These are phyloP conservation scores for Aegotheles bennettii DNA, from an alignment of 2,113 vertebrate species.

Conservation along the genomic window DNA sequence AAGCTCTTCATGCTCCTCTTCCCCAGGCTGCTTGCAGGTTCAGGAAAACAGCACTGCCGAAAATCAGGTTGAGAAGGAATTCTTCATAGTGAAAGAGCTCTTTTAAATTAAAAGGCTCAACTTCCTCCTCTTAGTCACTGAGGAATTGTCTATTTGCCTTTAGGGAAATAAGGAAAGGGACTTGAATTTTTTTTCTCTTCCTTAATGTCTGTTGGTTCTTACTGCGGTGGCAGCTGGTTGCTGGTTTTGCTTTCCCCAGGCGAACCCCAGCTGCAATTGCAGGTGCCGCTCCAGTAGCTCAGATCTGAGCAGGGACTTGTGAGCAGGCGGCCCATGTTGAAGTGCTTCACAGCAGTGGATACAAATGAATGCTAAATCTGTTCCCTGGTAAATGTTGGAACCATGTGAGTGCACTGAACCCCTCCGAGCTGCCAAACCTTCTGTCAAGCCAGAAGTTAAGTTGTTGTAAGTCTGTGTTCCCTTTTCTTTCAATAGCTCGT, in stretches of 20 bases:
- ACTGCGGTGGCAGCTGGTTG: conserved; percentile 11
- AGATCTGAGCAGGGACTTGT: not conserved
- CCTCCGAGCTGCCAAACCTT: conserved; percentile 32
- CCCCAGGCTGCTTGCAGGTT: not conserved
- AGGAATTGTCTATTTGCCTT: not conserved
- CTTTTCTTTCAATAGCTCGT: not conserved
- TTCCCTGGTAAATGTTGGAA: conserved; percentile 41
- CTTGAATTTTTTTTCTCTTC: not conserved
- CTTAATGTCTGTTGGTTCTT: not conserved
- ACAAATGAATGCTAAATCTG: conserved; percentile 31
- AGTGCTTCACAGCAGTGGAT: conserved; percentile 35
- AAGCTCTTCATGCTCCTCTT: not conserved
- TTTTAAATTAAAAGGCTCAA: not conserved
- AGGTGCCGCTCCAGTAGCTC: conserved; percentile 21
- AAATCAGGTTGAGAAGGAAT: not conserved
- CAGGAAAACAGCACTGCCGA: not conserved
- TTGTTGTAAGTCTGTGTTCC: conserved; percentile 3
- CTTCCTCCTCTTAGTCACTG: not conserved
- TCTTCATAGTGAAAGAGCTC: not conserved
- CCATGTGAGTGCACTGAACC: conserved; percentile 3
- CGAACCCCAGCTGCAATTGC: conserved; percentile 53
- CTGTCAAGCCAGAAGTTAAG: conserved; percentile 47
- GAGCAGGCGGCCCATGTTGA: conserved; percentile 1
- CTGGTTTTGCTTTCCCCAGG: not conserved
- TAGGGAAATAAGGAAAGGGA: not conserved